Conservation (phyloP, 2,113 vertebrate species). For the Cariama cristata region DNA sequence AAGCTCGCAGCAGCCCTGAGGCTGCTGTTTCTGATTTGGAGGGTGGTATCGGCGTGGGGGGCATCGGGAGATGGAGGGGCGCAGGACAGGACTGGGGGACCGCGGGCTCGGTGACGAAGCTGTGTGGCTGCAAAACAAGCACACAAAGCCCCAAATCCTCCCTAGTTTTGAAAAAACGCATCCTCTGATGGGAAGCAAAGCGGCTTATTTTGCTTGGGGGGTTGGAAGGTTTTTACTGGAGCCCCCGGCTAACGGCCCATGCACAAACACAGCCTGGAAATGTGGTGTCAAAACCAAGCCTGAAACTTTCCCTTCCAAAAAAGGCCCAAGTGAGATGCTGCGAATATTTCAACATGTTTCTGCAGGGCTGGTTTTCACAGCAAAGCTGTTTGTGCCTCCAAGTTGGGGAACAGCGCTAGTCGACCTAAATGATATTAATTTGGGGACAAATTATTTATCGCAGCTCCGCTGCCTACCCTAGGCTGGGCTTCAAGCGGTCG, state of each 20-base stretch:
- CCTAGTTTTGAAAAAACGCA: background rate
- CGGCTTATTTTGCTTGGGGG: background rate
- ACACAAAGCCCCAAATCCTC: background rate
- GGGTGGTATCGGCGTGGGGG: accelerated
- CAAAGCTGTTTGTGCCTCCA: background rate
- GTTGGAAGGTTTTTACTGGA: background rate
- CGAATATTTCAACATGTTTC: background rate
- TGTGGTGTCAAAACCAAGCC: background rate
- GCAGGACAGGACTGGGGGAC: background rate
- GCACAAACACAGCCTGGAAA: background rate
- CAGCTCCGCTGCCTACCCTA: background rate
- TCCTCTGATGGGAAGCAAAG: background rate
- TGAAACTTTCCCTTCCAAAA: background rate
- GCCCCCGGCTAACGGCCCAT: background rate
- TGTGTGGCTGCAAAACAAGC: background rate
- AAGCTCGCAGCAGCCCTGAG: background rate
- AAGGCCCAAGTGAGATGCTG: background rate
- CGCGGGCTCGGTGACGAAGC: background rate
- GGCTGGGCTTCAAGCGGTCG: background rate
- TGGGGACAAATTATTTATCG: background rate
- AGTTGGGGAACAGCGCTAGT: background rate
- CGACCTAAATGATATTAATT: accelerated
- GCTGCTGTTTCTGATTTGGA: background rate
- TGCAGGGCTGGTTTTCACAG: background rate
- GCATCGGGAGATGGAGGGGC: background rate